Conservation (phyloP, 2,888 invertebrate species). For the Ametastegia equiseti region DNA sequence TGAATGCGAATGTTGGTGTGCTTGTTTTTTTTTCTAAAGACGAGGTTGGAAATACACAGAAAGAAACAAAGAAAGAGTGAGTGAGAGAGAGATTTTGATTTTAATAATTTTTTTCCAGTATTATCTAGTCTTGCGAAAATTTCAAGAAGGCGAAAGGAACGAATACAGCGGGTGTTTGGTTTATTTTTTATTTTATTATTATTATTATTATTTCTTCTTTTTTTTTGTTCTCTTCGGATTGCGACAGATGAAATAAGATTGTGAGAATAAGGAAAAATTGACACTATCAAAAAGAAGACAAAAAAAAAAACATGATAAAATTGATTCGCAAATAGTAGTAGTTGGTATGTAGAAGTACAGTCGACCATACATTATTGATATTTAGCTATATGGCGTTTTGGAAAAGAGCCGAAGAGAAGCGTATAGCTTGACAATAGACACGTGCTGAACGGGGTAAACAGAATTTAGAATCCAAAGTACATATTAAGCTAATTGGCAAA, state of each 20-base stretch:
- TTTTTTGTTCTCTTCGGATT: constrained; percentile 27
- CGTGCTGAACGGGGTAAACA: neutral
- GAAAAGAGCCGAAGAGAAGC: neutral
- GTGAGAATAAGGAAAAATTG: neutral
- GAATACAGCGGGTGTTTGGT: constrained; percentile 19
- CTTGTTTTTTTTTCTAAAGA: neutral
- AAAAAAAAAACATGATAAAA: neutral
- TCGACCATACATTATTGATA: neutral
- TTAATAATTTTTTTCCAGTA: constrained; percentile 74
- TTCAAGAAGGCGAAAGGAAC: constrained; percentile 51
- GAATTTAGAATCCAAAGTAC: neutral
- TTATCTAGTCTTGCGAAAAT: constrained; percentile 73
- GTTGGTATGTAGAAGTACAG: neutral
- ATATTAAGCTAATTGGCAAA: neutral
- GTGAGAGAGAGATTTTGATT: constrained; percentile 64
- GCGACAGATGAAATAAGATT: neutral
- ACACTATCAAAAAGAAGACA: neutral
- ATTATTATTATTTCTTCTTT: constrained; percentile 41
- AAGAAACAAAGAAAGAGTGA: constrained; percentile 52
- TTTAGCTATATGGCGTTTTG: neutral
- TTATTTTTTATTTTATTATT: too few species aligned
- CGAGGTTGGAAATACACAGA: constrained; percentile 44
- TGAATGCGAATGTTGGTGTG: neutral
- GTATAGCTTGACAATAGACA: too few species aligned
- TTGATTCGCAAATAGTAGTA: constrained; percentile 18